Conservation (phyloP, 2,113 vertebrate genomes). For the Vimba vimba region DNA sequence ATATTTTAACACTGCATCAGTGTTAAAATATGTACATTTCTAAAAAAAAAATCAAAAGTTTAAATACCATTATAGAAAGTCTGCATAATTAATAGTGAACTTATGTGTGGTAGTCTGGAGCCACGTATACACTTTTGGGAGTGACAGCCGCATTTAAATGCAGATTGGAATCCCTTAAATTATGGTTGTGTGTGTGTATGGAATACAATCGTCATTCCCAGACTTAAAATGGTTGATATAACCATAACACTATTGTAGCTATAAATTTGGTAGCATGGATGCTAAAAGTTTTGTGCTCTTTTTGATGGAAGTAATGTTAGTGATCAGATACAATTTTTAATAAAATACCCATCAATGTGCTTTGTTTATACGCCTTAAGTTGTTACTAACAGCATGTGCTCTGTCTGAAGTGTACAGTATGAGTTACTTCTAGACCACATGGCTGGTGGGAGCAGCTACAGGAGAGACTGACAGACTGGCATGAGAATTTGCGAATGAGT, state of each 20-base stretch:
- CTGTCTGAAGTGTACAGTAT: slow-evolving; percentile 9
- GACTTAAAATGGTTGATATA: background rate
- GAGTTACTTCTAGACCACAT: slow-evolving; percentile 11
- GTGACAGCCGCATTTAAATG: background rate
- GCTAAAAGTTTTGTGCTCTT: background rate
- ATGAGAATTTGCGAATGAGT: slow-evolving; percentile 23
- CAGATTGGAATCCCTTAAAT: background rate
- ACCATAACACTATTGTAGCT: background rate
- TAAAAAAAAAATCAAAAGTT: background rate
- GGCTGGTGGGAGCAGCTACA: slow-evolving; percentile 6
- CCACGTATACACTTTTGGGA: background rate
- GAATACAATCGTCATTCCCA: background rate
- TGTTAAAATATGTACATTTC: background rate
- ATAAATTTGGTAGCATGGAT: background rate
- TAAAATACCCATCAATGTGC: background rate
- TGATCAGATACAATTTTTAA: background rate
- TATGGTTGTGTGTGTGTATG: background rate
- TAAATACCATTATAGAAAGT: background rate
- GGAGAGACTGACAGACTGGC: slow-evolving; percentile 9
- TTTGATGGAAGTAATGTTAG: background rate
- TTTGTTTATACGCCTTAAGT: background rate
- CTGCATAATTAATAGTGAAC: background rate
- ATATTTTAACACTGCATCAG: background rate
- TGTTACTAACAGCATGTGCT: slow-evolving; percentile 18
- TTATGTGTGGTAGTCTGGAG: background rate